Evolutionary conservation across 2,888 invertebrate genomes (phyloP).

Genomic region (Drosophila vallismaia): DNA sequence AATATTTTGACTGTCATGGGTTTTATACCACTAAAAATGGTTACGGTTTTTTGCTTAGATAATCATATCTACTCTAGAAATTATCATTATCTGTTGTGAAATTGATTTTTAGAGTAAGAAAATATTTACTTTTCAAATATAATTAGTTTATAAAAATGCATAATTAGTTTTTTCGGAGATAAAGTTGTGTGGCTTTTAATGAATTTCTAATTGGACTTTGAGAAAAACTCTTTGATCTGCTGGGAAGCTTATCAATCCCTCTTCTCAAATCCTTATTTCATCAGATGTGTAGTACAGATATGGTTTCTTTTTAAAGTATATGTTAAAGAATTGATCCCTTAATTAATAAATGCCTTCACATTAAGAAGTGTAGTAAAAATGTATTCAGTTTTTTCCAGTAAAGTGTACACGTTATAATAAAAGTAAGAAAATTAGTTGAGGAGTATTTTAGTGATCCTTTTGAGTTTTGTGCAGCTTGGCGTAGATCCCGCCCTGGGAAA

Average conservation of each 20-base stretch:
- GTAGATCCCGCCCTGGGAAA: conserved; percentile 88
- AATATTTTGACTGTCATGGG: neutral
- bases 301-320: too few species aligned
- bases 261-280: too few species aligned
- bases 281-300: too few species aligned
- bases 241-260: too few species aligned
- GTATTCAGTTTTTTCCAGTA: neutral
- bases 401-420: conserved; percentile 1
- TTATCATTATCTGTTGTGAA: neutral
- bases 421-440: conserved; percentile 5
- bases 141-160: too few species aligned
- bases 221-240: too few species aligned
- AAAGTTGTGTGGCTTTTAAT: too few species aligned
- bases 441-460: conserved; percentile 54
- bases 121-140: neutral
- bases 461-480: conserved; percentile 88
- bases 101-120: neutral
- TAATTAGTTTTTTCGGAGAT: too few species aligned
- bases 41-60: neutral
- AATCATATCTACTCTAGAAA: conserved; percentile 1
- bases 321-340: too few species aligned
- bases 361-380: neutral
- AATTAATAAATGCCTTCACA: neutral
- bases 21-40: neutral
- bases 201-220: too few species aligned